Percentiles rank a stretch among this genome's conserved stretches.
These are phyloP conservation scores for Lissocephala sabroskyi DNA, from an alignment of 2,888 invertebrate species.

Conservation along the genomic window DNA sequence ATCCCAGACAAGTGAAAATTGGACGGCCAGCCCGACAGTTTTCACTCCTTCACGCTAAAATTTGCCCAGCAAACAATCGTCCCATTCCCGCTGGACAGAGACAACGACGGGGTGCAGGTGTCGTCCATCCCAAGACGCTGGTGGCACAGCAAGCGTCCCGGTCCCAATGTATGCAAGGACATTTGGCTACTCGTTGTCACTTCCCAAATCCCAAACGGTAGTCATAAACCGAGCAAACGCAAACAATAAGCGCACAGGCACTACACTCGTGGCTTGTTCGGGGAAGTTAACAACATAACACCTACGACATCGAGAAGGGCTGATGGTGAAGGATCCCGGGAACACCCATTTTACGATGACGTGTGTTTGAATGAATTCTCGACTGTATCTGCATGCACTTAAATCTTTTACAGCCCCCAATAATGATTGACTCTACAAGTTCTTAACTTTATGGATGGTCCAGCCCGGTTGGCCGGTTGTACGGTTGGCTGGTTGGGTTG, in stretches of 20 bases:
- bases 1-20: conserved; percentile 44
- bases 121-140: conserved; percentile 9
- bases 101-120: conserved; percentile 8
- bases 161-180: conserved; percentile 18
- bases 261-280: conserved; percentile 8
- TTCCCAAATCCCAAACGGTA: conserved; percentile 25
- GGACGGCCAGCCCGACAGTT: conserved; percentile 40
- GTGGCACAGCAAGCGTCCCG: conserved; percentile 45
- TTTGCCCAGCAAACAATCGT: conserved; percentile 47
- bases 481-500: conserved; percentile 1
- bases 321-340: neutral
- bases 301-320: conserved; percentile 11
- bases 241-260: conserved; percentile 4
- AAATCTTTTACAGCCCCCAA: conserved; percentile 34
- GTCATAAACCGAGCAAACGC: conserved; percentile 33
- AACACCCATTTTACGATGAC: conserved; percentile 32
- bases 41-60: conserved; percentile 67
- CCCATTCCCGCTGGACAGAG: conserved; percentile 38
- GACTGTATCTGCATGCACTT: conserved; percentile 22
- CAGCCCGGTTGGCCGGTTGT: too few relatives aligned
- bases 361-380: conserved; percentile 44
- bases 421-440: conserved; percentile 26
- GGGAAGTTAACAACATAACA: conserved; percentile 7
- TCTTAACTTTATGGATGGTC: too few relatives aligned
- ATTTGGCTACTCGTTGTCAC: conserved; percentile 26